Evolutionary conservation across 2,797 vertebrate genomes (phyloP).

Genomic region (Gallinago stenura): DNA sequence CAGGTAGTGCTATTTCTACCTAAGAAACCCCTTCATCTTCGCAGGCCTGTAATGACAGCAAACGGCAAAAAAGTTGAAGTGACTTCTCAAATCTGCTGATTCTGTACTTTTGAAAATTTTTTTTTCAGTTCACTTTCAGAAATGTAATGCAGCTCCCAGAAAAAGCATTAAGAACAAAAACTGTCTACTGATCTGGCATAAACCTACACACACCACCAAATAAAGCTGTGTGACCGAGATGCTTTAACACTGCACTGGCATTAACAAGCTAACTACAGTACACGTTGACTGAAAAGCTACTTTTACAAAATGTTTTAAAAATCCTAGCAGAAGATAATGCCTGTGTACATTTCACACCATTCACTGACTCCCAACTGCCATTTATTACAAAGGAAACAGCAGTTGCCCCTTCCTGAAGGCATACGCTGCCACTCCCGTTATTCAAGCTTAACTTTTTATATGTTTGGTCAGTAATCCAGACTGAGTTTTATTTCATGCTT

Average conservation of each 20-base stretch:
- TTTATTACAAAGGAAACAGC: not conserved
- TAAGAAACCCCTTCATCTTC: not conserved
- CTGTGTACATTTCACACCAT: not conserved
- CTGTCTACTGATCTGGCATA: not conserved
- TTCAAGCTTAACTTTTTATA: not conserved
- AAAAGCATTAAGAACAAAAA: not conserved
- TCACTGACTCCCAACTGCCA: not conserved
- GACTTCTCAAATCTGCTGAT: not conserved
- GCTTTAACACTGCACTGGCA: not conserved
- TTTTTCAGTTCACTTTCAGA: not conserved
- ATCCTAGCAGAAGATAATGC: not conserved
- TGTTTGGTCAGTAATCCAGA: not conserved
- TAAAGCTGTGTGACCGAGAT: not conserved
- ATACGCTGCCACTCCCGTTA: not conserved
- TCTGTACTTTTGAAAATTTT: not conserved
- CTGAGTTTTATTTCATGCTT: not conserved
- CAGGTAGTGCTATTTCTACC: not conserved
- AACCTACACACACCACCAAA: not conserved
- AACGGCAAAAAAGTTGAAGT: not conserved
- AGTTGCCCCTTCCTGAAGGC: not conserved
- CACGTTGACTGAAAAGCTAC: not conserved
- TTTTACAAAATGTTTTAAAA: not conserved
- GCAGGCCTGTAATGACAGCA: accelerated
- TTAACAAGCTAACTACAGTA: not conserved
- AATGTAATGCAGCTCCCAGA: not conserved